A percentile compares a stretch with the other conserved stretches of the same genome.
Evolutionary conservation across 2,113 vertebrate species (phyloP).

Genomic region (Ursus arctos): DNA sequence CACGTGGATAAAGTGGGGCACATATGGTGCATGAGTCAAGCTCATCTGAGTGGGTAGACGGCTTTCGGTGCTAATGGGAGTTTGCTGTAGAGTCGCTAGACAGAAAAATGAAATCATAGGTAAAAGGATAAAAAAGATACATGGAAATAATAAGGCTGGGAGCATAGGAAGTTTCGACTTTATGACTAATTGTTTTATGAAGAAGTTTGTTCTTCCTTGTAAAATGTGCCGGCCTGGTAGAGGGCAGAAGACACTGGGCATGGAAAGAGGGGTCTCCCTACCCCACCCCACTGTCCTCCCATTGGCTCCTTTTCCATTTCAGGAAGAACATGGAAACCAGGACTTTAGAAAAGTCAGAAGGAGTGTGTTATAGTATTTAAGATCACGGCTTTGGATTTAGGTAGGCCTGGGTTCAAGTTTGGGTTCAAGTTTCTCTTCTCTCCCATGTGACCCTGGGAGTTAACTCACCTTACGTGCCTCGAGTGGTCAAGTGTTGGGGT

Average conservation of each 20-base stretch:
- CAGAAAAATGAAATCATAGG: constrained; percentile 65
- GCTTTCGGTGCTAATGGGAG: not conserved
- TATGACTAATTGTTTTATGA: not conserved
- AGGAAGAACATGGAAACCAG: not conserved
- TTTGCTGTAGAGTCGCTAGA: constrained; percentile 45
- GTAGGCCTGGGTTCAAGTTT: not conserved
- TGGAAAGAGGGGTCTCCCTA: not conserved
- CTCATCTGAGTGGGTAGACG: constrained; percentile 42
- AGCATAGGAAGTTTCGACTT: not conserved
- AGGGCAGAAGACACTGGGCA: not conserved
- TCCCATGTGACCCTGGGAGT: not conserved
- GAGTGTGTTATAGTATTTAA: not conserved
- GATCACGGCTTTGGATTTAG: not conserved
- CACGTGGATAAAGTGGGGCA: constrained; percentile 62
- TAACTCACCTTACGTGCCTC: not conserved
- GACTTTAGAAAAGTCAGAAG: not conserved
- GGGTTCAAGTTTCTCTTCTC: not conserved
- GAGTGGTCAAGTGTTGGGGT: not conserved
- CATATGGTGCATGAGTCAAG: constrained; percentile 68
- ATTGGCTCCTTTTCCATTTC: not conserved
- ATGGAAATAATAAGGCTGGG: constrained; percentile 1
- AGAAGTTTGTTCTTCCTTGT: not conserved
- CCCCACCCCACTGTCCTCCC: not conserved
- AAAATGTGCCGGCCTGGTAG: not conserved
- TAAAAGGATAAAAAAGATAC: not conserved